A percentile compares a stretch with the other conserved stretches of the same genome.
Evolutionary conservation across 1,140 invertebrate species (phyloP).

Genomic region (Lepidurus apus): DNA sequence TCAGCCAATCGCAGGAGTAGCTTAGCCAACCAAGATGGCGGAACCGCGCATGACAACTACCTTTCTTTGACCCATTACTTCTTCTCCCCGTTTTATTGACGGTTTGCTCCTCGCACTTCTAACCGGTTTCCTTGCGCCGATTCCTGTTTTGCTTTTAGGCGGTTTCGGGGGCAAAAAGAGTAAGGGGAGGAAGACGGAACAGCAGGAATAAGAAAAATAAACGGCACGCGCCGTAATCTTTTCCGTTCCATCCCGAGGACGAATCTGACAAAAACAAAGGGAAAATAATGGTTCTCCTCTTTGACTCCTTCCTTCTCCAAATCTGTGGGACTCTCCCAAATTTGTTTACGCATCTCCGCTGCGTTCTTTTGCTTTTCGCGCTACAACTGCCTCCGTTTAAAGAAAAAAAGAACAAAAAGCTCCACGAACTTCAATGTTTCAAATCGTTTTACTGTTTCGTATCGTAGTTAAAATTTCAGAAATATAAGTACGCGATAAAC

Average conservation of each 20-base stretch:
- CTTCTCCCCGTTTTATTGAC: not conserved
- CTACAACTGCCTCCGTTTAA: not conserved
- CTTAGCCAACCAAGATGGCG: not conserved
- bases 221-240: not conserved
- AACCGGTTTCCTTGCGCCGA: not conserved
- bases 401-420: not conserved
- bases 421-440: too few relatives aligned
- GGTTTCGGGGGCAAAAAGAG: not conserved
- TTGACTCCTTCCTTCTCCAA: not conserved
- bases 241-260: not conserved
- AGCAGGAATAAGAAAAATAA: not conserved
- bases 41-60: not conserved
- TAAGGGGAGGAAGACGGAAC: not conserved
- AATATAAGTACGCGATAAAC: too few relatives aligned
- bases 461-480: too few relatives aligned
- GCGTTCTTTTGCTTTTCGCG: not conserved
- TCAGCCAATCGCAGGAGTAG: not conserved
- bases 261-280: conserved; percentile 3
- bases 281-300: not conserved
- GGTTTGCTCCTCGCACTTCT: not conserved
- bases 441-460: too few relatives aligned
- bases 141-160: not conserved
- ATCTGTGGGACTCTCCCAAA: too few relatives aligned
- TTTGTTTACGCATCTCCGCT: not conserved
- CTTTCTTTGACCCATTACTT: not conserved